phyloP scores from a whole-genome alignment of 1,140 invertebrate genomes.

The Zaprionus tsacasi region DNA sequence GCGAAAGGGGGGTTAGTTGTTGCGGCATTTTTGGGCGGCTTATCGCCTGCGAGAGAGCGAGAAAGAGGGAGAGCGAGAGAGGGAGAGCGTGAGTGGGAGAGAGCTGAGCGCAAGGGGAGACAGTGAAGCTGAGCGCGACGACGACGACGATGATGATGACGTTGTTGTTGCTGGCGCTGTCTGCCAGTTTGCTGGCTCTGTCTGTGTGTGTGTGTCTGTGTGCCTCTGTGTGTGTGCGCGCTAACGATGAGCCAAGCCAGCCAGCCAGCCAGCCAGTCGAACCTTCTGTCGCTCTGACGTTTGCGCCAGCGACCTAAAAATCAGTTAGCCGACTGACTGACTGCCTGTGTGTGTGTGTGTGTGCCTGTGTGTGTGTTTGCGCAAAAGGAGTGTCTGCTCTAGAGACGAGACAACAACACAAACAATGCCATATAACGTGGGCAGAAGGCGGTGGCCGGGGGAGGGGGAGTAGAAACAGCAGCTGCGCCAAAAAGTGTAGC shows the following conservation, averaged over 20 bases:
- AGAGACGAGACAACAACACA: constrained; percentile 57
- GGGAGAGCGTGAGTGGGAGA: too few relatives aligned
- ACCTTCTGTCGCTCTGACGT: constrained; percentile 71
- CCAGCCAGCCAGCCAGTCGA: constrained; percentile 33
- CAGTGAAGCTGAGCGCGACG: constrained; percentile 14
- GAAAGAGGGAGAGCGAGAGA: too few relatives aligned
- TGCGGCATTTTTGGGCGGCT: constrained; percentile 27
- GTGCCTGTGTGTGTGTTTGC: constrained; percentile 30
- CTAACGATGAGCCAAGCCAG: constrained; percentile 27
- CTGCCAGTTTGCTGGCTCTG: constrained; percentile 31
- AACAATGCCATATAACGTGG: constrained; percentile 40
- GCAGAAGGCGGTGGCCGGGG: too few relatives aligned
- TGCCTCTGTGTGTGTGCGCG: constrained; percentile 33
- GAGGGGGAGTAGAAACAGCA: constrained; percentile 33
- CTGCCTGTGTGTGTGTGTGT: constrained; percentile 15
- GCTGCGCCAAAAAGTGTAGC: constrained; percentile 65
- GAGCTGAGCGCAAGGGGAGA: background rate
- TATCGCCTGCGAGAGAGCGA: background rate
- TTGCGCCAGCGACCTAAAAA: constrained; percentile 79
- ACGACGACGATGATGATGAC: constrained; percentile 12
- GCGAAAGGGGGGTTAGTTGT: constrained; percentile 20
- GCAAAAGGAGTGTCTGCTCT: constrained; percentile 77
- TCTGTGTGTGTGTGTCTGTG: constrained; percentile 27
- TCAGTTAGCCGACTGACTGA: constrained; percentile 64
- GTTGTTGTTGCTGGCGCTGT: constrained; percentile 18